phyloP scores from a whole-genome alignment of 1,140 invertebrate genomes.

The Drosophila parvula region DNA sequence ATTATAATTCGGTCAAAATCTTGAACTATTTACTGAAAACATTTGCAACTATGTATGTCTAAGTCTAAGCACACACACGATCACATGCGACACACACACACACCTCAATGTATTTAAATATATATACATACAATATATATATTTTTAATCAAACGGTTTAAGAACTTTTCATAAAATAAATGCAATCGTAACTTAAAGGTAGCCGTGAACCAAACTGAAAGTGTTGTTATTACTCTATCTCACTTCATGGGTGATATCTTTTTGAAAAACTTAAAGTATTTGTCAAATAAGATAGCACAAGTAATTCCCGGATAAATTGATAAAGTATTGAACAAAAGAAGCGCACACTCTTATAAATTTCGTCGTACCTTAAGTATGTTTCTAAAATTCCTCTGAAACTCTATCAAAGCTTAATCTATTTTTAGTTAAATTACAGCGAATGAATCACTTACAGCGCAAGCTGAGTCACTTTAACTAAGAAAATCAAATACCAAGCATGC shows the following conservation, averaged over 20 bases:
- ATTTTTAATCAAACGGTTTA: conserved; percentile 53
- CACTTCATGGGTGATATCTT: neutral
- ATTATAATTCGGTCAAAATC: conserved; percentile 24
- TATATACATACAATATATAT: conserved; percentile 36
- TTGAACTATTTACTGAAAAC: conserved; percentile 25
- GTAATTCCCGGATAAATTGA: neutral
- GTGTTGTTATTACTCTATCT: conserved; percentile 3
- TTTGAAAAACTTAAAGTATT: neutral
- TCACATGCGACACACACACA: conserved; percentile 8
- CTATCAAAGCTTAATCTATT: too few relatives aligned
- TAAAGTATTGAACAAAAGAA: neutral
- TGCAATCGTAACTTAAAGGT: conserved; percentile 50
- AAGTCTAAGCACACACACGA: conserved; percentile 29
- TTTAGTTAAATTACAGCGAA: too few relatives aligned
- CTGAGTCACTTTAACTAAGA: too few relatives aligned
- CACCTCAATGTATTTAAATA: conserved; percentile 60
- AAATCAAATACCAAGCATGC: too few relatives aligned
- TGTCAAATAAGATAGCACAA: conserved; percentile 1
- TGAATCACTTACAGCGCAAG: too few relatives aligned
- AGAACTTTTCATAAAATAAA: conserved; percentile 70
- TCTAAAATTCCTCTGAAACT: too few relatives aligned
- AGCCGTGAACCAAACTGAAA: conserved; percentile 66
- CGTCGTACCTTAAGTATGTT: too few relatives aligned
- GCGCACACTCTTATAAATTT: too few relatives aligned
- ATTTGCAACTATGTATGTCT: conserved; percentile 36